Conservation (phyloP, 2,797 vertebrate species). For the Melanotaenia boesemani region DNA sequence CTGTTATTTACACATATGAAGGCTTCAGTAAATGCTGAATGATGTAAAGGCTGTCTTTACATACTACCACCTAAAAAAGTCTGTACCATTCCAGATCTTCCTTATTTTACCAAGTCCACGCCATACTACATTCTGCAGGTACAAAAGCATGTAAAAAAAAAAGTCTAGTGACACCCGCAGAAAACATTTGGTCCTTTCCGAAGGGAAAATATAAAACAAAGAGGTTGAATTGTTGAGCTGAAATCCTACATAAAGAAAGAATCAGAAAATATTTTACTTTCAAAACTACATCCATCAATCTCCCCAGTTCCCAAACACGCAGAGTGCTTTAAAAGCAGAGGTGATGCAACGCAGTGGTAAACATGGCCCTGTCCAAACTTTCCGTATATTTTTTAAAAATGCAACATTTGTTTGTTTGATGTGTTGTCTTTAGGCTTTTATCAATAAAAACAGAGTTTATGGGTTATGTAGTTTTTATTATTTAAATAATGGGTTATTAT, state of each 20-base stretch:
- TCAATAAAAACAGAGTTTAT: not conserved
- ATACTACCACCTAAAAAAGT: not conserved
- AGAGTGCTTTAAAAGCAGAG: conserved; percentile 4
- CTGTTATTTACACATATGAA: not conserved
- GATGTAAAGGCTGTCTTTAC: not conserved
- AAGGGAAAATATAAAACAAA: not conserved
- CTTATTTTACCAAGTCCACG: not conserved
- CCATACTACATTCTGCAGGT: not conserved
- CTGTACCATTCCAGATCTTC: not conserved
- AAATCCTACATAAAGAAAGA: conserved; percentile 3
- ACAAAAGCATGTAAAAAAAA: not conserved
- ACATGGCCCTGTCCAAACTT: conserved; percentile 2
- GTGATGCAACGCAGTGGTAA: conserved; percentile 18
- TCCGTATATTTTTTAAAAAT: not conserved
- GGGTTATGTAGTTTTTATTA: not conserved
- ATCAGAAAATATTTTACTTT: conserved; percentile 3
- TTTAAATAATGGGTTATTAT: conserved; percentile 25
- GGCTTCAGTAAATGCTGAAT: conserved; percentile 1
- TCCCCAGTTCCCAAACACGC: conserved; percentile 4
- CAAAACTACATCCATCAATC: conserved; percentile 4
- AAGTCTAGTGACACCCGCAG: not conserved
- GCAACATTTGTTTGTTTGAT: not conserved
- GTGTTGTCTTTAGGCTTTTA: not conserved
- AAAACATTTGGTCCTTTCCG: not conserved
- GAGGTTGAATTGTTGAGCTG: not conserved